phyloP scores from a whole-genome alignment of 2,888 invertebrate genomes.

The Morinoia aosen region DNA sequence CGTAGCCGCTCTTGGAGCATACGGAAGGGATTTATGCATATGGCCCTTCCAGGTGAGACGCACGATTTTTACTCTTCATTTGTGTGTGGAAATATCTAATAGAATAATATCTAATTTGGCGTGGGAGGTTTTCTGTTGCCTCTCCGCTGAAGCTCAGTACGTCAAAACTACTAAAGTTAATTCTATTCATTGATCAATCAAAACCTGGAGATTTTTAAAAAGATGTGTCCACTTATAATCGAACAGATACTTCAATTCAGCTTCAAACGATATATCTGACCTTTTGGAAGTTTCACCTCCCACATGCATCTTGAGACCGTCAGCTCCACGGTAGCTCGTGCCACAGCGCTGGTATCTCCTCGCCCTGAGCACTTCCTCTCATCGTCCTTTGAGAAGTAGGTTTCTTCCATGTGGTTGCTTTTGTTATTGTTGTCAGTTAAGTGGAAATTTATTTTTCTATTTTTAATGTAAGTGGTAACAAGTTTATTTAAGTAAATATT shows the following conservation, averaged over 20 bases:
- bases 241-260: neutral
- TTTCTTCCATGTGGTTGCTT: neutral
- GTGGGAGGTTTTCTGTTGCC: neutral
- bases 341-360: neutral
- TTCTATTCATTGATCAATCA: neutral
- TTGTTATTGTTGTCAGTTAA: conserved; percentile 49
- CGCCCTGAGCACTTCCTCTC: neutral
- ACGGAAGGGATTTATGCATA: neutral
- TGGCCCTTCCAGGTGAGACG: neutral
- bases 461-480: neutral
- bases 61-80: neutral
- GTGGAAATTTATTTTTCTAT: conserved; percentile 47
- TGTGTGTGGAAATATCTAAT: neutral
- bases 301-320: no score
- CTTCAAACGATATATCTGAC: neutral
- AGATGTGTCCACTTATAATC: neutral
- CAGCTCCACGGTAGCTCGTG: no score
- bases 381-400: neutral
- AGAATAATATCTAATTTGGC: neutral
- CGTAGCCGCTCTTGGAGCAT: neutral
- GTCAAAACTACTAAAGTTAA: neutral
- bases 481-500: conserved; percentile 33
- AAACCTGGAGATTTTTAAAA: neutral
- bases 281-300: neutral
- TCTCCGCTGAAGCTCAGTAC: neutral